Evolutionary conservation across 2,797 vertebrate species (phyloP).

Genomic region (Pteronotus mesoamericanus): DNA sequence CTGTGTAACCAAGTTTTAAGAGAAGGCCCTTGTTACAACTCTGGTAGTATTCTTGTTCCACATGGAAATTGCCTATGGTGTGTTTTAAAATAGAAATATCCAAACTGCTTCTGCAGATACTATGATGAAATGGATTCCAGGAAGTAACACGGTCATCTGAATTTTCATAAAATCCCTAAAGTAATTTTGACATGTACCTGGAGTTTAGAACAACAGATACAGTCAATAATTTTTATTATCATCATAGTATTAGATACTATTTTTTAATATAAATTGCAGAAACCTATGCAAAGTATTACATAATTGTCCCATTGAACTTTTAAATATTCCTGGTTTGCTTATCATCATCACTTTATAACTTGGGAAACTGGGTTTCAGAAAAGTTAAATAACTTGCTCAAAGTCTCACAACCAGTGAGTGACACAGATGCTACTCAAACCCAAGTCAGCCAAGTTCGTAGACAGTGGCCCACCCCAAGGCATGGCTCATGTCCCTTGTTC

Average conservation of each 20-base stretch:
- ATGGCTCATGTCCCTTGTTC: background rate
- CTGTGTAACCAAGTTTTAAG: background rate
- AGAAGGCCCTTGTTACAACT: background rate
- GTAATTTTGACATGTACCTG: background rate
- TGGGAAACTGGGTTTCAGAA: background rate
- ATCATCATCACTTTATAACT: background rate
- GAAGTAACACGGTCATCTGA: accelerated
- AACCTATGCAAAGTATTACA: background rate
- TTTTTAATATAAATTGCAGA: background rate
- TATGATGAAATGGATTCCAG: background rate
- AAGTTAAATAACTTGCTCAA: background rate
- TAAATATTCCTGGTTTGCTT: background rate
- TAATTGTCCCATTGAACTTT: background rate
- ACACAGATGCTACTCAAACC: background rate
- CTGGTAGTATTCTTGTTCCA: background rate
- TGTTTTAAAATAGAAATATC: background rate
- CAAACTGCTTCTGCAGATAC: background rate
- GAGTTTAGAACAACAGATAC: background rate
- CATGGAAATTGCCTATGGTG: background rate
- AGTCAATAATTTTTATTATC: background rate
- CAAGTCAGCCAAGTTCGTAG: background rate
- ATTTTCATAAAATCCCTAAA: background rate
- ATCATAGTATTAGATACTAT: background rate
- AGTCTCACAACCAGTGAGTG: background rate
- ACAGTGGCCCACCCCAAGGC: background rate